phyloP scores from a whole-genome alignment of 2,888 invertebrate genomes.

The Dusona sp. region DNA sequence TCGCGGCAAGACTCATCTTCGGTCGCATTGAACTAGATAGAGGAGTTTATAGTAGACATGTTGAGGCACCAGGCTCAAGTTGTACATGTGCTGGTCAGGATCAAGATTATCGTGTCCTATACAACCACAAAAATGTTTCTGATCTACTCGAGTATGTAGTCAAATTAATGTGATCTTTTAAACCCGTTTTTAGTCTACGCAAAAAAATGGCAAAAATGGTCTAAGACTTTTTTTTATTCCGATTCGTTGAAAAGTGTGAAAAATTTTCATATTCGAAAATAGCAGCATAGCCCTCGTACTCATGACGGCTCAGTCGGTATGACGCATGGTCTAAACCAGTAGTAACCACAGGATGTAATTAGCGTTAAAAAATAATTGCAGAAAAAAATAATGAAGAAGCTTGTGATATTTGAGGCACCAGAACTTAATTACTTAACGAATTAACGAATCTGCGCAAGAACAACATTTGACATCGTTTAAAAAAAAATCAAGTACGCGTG shows the following conservation, averaged over 20 bases:
- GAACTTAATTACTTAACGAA: too few relatives aligned
- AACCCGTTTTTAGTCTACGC: too few relatives aligned
- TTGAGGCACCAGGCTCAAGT: constrained; percentile 25
- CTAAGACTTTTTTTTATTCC: neutral
- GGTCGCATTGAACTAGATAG: neutral
- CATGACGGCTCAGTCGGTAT: neutral
- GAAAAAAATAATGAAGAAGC: too few relatives aligned
- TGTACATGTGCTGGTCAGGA: too few relatives aligned
- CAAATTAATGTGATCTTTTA: constrained; percentile 52
- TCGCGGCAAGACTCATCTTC: constrained; percentile 60
- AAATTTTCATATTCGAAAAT: neutral
- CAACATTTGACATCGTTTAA: too few relatives aligned
- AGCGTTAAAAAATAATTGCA: too few relatives aligned
- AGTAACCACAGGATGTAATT: neutral
- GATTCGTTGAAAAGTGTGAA: neutral
- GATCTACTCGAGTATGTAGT: constrained; percentile 54
- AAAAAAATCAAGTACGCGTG: too few relatives aligned
- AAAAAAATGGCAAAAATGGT: too few relatives aligned
- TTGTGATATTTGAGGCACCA: too few relatives aligned
- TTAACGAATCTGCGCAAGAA: too few relatives aligned
- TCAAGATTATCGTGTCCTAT: constrained; percentile 50
- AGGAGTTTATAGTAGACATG: constrained; percentile 53
- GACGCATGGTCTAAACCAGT: neutral
- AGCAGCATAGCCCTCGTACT: neutral
- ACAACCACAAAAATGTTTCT: constrained; percentile 14